These are phyloP conservation scores for Malurus melanocephalus DNA, from an alignment of 2,113 vertebrate species.

Conservation along the genomic window DNA sequence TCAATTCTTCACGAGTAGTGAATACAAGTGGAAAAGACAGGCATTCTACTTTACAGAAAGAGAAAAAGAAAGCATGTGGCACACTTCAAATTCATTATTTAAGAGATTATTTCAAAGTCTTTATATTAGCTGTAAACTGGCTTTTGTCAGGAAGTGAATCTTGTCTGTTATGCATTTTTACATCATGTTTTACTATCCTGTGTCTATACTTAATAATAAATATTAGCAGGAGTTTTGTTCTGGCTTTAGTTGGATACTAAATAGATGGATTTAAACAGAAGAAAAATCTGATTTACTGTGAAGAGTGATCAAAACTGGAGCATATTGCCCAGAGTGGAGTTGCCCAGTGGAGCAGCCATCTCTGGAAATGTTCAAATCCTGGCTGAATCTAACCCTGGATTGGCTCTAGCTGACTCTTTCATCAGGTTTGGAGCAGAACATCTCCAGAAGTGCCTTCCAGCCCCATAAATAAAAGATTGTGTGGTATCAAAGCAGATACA, in stretches of 20 bases:
- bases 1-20: neutral
- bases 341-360: neutral
- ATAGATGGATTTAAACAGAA: neutral
- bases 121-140: neutral
- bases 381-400: neutral
- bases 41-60: neutral
- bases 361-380: neutral
- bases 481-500: neutral
- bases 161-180: neutral
- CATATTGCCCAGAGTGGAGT: neutral
- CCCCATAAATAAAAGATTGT: neutral
- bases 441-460: neutral
- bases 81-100: neutral
- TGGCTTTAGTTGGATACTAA: neutral
- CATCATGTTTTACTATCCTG: neutral
- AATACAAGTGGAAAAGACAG: neutral
- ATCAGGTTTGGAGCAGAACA: neutral
- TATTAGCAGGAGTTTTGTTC: neutral
- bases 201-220: neutral
- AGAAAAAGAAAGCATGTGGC: neutral
- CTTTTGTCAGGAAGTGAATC: neutral
- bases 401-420: neutral
- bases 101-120: neutral
- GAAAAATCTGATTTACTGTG: neutral
- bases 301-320: neutral